Evolutionary conservation across 2,113 vertebrate species (phyloP).

Genomic region (Cairina moschata): DNA sequence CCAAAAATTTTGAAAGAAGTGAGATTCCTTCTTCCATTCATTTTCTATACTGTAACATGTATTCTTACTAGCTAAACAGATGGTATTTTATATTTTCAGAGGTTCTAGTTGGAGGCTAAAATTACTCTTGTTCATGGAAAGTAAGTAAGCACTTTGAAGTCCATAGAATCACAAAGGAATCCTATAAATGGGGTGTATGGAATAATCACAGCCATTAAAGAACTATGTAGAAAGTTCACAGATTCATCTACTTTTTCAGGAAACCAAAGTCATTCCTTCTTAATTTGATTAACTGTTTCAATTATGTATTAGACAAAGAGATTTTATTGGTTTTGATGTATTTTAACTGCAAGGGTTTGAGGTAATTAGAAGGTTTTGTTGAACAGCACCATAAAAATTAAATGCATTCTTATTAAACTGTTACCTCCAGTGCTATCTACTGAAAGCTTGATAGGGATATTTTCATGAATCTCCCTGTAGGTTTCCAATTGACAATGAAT

Average conservation of each 20-base stretch:
- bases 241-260: background rate
- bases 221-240: background rate
- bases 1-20: background rate
- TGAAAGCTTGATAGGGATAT: background rate
- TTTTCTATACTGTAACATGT: background rate
- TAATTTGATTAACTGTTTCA: background rate
- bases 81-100: background rate
- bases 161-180: background rate
- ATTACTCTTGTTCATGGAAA: background rate
- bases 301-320: background rate
- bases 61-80: background rate
- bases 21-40: background rate
- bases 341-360: background rate
- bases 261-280: background rate
- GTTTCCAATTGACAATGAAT: background rate
- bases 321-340: background rate
- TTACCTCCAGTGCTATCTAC: background rate
- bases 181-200: background rate
- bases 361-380: slow-evolving; percentile 2
- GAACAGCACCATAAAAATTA: slow-evolving; percentile 13
- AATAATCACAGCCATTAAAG: background rate
- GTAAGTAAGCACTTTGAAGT: background rate
- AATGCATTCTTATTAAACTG: background rate
- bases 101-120: background rate
- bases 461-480: background rate